A percentile compares a stretch with the other conserved stretches of the same genome.
phyloP scores from a whole-genome alignment of 1,140 invertebrate species.

The Saccostrea glomerata region DNA sequence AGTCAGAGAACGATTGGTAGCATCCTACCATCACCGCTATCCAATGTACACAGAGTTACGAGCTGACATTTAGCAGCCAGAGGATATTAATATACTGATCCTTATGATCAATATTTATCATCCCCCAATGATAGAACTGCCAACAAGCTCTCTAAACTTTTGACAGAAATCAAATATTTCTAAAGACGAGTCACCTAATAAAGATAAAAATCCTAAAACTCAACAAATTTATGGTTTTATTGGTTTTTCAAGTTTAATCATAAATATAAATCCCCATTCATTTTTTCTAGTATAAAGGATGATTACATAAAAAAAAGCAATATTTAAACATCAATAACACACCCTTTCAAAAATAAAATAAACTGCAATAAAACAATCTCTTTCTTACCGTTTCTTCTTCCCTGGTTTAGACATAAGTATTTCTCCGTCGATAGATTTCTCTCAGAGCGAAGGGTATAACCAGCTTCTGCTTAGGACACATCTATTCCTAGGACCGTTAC shows the following conservation, averaged over 20 bases:
- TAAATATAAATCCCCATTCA: background rate
- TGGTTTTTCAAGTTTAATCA: background rate
- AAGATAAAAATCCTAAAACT: slow-evolving; percentile 16
- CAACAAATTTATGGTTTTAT: background rate
- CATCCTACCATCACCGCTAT: background rate
- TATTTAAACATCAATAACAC: background rate
- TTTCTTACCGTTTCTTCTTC: slow-evolving; percentile 22
- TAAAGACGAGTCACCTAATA: background rate
- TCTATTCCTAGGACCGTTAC: background rate
- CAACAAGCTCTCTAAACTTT: slow-evolving; percentile 10
- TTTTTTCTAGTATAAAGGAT: background rate
- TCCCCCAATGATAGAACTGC: background rate
- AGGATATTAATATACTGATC: background rate
- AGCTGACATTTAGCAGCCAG: background rate
- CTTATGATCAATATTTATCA: slow-evolving; percentile 25
- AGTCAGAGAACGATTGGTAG: background rate
- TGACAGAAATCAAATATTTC: slow-evolving; percentile 8
- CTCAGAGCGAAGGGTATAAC: background rate
- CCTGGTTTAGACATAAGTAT: slow-evolving; percentile 21
- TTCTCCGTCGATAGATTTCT: background rate
- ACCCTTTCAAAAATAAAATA: background rate
- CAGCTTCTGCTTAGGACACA: background rate
- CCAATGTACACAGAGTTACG: background rate
- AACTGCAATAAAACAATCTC: background rate
- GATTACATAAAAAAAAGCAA: background rate